Conservation (phyloP, 2,888 invertebrate genomes). For the Drosophila kanekoi region DNA sequence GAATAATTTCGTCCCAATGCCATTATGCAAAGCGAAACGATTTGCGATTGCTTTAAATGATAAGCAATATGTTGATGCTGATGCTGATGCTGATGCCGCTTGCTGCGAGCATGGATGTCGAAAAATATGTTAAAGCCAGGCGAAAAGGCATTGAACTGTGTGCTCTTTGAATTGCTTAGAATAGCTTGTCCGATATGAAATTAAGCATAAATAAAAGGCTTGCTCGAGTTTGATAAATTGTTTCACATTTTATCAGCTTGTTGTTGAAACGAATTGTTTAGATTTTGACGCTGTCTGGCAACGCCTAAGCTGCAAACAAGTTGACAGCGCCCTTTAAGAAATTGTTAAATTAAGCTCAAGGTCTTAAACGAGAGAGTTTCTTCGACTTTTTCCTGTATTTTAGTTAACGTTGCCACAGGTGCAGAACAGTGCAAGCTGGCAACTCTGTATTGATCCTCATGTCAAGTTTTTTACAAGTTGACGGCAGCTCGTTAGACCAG, state of each 20-base stretch:
- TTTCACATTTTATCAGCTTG: neutral
- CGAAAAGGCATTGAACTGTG: conserved; percentile 26
- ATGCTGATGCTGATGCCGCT: neutral
- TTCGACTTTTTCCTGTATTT: too few relatives aligned
- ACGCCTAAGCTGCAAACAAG: neutral
- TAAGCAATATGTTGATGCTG: conserved; percentile 68
- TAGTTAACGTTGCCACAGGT: neutral
- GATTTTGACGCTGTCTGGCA: conserved; percentile 4
- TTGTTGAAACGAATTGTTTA: neutral
- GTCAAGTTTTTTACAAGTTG: too few relatives aligned
- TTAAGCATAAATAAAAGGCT: conserved; percentile 12
- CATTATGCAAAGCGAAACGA: conserved; percentile 78
- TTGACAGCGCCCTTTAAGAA: neutral
- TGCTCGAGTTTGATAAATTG: conserved; percentile 12
- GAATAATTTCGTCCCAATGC: conserved; percentile 57
- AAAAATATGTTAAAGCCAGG: conserved; percentile 11
- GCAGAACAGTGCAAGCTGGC: too few relatives aligned
- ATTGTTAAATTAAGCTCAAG: neutral
- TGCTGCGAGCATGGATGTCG: conserved; percentile 1
- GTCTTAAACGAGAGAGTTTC: neutral
- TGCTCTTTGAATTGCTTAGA: neutral
- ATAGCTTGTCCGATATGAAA: conserved; percentile 10
- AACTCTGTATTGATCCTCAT: neutral
- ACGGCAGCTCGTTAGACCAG: too few relatives aligned
- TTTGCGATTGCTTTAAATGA: conserved; percentile 78